Conservation (phyloP, 1,140 invertebrate genomes). For the Tribolium madens region DNA sequence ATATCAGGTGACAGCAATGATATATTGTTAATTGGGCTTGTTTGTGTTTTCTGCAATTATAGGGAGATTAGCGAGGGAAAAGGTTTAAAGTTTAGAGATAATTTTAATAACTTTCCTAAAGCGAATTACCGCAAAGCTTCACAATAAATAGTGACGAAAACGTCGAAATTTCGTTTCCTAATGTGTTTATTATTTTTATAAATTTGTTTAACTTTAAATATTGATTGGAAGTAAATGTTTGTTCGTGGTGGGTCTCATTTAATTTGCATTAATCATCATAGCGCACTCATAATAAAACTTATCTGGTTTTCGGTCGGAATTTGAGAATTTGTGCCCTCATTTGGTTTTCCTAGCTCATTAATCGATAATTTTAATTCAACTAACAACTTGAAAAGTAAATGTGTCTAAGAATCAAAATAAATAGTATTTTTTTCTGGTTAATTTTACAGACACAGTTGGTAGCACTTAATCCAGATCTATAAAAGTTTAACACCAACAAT, state of each 20-base stretch:
- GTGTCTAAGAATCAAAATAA: too few relatives aligned
- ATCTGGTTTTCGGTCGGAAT: not conserved
- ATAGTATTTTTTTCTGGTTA: too few relatives aligned
- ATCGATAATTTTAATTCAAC: too few relatives aligned
- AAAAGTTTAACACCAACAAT: too few relatives aligned
- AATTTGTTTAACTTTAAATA: slow-evolving; percentile 2
- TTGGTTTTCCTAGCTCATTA: too few relatives aligned
- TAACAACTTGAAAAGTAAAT: too few relatives aligned
- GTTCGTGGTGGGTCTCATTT: not conserved
- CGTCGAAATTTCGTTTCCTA: not conserved
- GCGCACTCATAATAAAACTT: not conserved
- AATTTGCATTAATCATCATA: slow-evolving; percentile 22
- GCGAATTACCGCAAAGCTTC: not conserved
- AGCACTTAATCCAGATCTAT: too few relatives aligned
- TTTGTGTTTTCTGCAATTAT: slow-evolving; percentile 15
- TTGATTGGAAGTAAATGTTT: not conserved
- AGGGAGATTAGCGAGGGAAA: not conserved
- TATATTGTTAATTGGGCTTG: slow-evolving; percentile 30
- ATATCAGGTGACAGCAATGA: slow-evolving; percentile 15
- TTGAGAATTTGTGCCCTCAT: not conserved
- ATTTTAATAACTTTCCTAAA: not conserved
- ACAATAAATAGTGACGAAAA: too few relatives aligned
- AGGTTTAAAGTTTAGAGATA: not conserved
- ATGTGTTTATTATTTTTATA: slow-evolving; percentile 14
- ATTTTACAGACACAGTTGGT: too few relatives aligned